Evolutionary conservation across 2,113 vertebrate species (phyloP), one percentile per base, ranked within the genome.

Genomic region (Nerophis ophidion): DNA sequence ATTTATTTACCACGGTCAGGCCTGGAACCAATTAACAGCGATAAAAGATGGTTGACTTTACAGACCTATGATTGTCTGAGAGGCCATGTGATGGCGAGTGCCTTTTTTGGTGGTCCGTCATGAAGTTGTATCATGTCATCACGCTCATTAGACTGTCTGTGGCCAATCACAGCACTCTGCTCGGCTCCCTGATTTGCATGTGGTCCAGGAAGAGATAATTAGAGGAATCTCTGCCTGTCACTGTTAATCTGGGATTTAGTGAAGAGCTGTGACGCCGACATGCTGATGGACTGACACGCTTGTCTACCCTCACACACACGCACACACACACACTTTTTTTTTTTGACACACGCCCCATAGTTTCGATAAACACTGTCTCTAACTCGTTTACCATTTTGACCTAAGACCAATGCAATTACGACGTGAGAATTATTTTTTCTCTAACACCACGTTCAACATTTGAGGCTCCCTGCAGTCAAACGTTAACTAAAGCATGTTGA

Each of bases 171-270:
- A 67, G 68, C 71, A 74, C 72, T 77, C 76, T 9, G 44, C 57
- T 74, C 56, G 44, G 65, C 80, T 84, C 74, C 79, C 65, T 79
- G 83, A 88, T 89, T 89, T 90, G 86, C 89, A 87, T 88, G 87
- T 77, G 80, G 83, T 87, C 88, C 87, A 88, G 83, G 80, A 90
- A 86, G 86, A 89, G 84, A 89, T 89, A 86, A 89, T 90, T 89
- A 89, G 85, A 90, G 81, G 86, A 84, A 89, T 87, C 81, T 85
- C 85, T 89, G 86, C 86, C 89, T 91, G 90, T 91, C 90, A 90
- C 85, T 88, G 86, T 90, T 90, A 89, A 91, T 89, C 89, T 90
- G 84, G 81, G 84, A 85, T 61, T 83, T 86, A 81, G 86, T 80
- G 86, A 86, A 80, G 75, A 70, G 85, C 84, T 85, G 83, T 85